Base-by-base conservation (phyloP, 2,888 invertebrate genomes). In the Sicus ferrugineus region DNA sequence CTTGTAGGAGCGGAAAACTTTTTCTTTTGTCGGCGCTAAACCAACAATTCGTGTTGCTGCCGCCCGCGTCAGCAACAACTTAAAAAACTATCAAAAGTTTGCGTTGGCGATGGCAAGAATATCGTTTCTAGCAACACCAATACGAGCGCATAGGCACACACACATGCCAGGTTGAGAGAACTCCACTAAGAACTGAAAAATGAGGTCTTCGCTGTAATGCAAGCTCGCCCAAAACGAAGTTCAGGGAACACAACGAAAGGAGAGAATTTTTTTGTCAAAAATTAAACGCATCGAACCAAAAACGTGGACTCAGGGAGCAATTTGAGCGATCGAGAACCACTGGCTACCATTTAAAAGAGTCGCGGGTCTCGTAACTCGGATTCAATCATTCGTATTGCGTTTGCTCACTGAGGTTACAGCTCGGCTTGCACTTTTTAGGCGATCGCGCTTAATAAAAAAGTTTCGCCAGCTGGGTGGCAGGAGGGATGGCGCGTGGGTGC, bases 11-110 rank as follows among this genome's bases (percentile, higher is more conserved):
- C 30, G 56, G 2, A 69, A 66, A 74, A 74, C 70, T 73, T 74
- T 56, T 63, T 64, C 54, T 69, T 73, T 73, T 73, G 73, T 61
- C 63, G 67, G 63, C 72, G 69, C 69, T 73, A 26, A 23, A 16
- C 54, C 19, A 50, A 50, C 50, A n/a, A n/a, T 23, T 50, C 19
- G 3, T n/a, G 67, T 48, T 30, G 58, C 59, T 52, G 42, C 30
- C 46, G 21, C 31, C 48, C 30, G 59, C 67, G 48, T 58, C 58
- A 67, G 59, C n/a, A n/a, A 46, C 48, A 59, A 67, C 67, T 48
- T 67, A 58, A 67, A 67, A 66, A 67, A 59, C 59, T 58, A 67
- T 67, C 58, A 59, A 67, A 67, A 67, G 30, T 59, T 67, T 67
- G 46, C 34, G 48, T 50, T 50, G 59, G 28, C 46, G 59, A 42